Percentiles rank a stretch among this genome's conserved stretches.
Conservation (phyloP, 2,888 invertebrate species). For the Tortrix viridana region DNA sequence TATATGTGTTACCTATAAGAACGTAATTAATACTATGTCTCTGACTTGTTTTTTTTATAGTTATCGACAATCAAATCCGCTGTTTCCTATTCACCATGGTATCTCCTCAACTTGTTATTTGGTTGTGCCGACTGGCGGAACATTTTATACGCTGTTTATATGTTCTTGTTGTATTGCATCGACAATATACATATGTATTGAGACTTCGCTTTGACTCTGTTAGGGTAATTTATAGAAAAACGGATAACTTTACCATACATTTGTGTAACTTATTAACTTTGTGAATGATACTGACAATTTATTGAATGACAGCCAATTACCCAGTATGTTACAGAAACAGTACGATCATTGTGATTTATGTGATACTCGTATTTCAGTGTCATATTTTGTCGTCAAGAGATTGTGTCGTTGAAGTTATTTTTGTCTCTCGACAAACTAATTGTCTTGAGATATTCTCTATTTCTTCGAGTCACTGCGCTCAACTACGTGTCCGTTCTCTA, state of each 20-base stretch:
- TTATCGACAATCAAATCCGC: slow-evolving; percentile 40
- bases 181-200: slow-evolving; percentile 50
- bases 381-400: no score
- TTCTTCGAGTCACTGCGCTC: no score
- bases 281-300: slow-evolving; percentile 25
- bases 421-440: no score
- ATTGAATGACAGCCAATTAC: slow-evolving; percentile 32
- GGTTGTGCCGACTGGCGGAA: slow-evolving; percentile 64
- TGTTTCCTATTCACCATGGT: slow-evolving; percentile 36
- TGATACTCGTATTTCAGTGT: no score
- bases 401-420: no score
- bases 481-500: no score
- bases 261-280: slow-evolving; percentile 26
- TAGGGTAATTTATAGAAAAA: slow-evolving; percentile 50
- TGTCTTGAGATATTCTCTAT: no score
- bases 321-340: neutral
- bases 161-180: slow-evolving; percentile 51
- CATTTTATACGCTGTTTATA: slow-evolving; percentile 70
- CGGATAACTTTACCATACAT: slow-evolving; percentile 31
- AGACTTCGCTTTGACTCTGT: slow-evolving; percentile 48
- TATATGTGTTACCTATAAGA: no score
- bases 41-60: no score
- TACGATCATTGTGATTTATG: neutral
- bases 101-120: slow-evolving; percentile 50
- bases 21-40: no score